Evolutionary conservation across 2,888 invertebrate species (phyloP), one percentile per base, ranked within the genome.

Genomic region (Leptinotarsa juncta): DNA sequence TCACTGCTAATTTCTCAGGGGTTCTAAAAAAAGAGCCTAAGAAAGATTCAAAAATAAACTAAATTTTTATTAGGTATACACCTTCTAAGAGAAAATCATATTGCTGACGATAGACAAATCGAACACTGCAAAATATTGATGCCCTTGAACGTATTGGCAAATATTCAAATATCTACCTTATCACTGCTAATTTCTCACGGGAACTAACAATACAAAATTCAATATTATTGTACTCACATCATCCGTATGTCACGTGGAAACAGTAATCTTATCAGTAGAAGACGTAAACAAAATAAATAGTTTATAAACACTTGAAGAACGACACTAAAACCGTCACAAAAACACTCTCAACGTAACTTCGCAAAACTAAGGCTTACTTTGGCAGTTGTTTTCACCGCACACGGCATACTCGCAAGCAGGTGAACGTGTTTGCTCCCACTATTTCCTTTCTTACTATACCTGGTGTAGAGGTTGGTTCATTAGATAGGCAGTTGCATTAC

Each of bases 391-490:
- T 18, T 57, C 49, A 60, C 73, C 49, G 67, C 71, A 68, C 69
- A 16, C 73, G 49, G 67, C 71, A 68, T 42, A 14, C 15, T 48
- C 18, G 70, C 68, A 72, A 66, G 70, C 77, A 78, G 78, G 78
- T 77, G 78, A 78, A 77, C 70, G 78, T 75, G 42, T 72, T 71
- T 73, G 70, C 77, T 78, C 78, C 78, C 78, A 78, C 78, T 72
- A 78, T 71, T 78, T 78, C 75, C 75, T 76, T 67, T 66, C 69
- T 74, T 70, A 62, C 70, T 75, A 65, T 71, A 72, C 73, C 71
- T 73, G 71, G 51, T 53, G 50, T 10, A 18, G 23, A 15, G 20
- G 66, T 23, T 23, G 57, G 16, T 65, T 50, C 23, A 3, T 15
- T 32, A 42, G 42, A 42, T 42, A 42, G 48, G 42, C 49, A 15